Percentiles rank a stretch among this genome's conserved stretches.
Conservation (phyloP, 2,888 invertebrate species). For the Ecdyonurus torrentis region DNA sequence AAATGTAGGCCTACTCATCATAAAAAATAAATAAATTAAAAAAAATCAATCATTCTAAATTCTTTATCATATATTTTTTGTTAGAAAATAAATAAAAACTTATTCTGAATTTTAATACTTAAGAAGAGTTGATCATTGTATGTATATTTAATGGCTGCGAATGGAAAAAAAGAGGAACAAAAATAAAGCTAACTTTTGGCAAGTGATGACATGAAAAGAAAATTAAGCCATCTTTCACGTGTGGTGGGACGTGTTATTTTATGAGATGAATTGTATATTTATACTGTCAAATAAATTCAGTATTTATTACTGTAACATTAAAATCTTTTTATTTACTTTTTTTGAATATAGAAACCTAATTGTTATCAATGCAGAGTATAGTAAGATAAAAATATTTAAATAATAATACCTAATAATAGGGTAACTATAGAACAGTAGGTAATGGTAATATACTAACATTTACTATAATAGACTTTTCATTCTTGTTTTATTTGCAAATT, state of each 20-base stretch:
- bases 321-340: no score
- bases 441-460: no score
- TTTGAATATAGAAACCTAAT: no score
- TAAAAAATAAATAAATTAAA: no score
- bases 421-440: no score
- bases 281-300: background rate
- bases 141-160: background rate
- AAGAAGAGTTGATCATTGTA: background rate
- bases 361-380: no score
- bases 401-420: no score
- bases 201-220: background rate
- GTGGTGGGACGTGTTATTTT: background rate
- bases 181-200: background rate
- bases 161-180: background rate
- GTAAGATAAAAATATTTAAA: no score
- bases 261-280: background rate
- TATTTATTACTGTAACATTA: background rate
- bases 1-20: background rate
- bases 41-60: background rate
- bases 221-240: background rate
- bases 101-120: background rate
- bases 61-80: background rate
- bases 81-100: background rate
- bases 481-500: no score
- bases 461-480: no score